Base-by-base conservation (phyloP, 2,888 invertebrate genomes). In the Eupithecia subumbrata region DNA sequence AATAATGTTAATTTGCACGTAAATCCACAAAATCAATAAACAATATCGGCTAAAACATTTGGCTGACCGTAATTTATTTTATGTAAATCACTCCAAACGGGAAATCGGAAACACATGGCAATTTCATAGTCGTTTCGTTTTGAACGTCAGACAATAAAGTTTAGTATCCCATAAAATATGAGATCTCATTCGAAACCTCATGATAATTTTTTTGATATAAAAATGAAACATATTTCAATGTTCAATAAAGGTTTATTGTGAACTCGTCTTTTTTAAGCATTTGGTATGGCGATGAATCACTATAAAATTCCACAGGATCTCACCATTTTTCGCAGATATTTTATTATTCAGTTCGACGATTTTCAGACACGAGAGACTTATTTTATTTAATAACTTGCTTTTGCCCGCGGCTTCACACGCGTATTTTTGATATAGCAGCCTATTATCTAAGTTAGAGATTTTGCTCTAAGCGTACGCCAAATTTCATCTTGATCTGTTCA, bases 81-180 rank as follows among this genome's bases (percentile, higher is more conserved):
- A 77, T 77, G 75, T 69, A 73, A 77, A 77, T 73, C 71, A 71
- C 52, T 67, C 43, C 48, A 64, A 56, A 60, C 56, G 25, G 71
- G 68, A 73, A 75, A 75, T 71, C 9, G 71, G 64, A 71, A 77
- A 71, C 74, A 77, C 37, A 73, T 77, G 77, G 52, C 77, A 70
- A 22, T 67, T 72, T 75, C 70, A 70, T 69, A 72, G 66, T 48
- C 70, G 14, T 71, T 68, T 71, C 34, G 14, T 73, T 68, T 71
- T n/a, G 52, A 75, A 71, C 68, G 71, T 56, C 63, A 69, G 48
- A 72, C 64, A 71, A 71, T 77, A 77, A 77, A 77, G 43, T 73
- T 77, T 75, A 73, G 70, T 48, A 56, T 25, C 40, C 63, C 22
- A 73, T 77, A 75, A 75, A 77, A 77, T 76, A 70, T 64, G 9